These are phyloP conservation scores for Parnassius smintheus DNA, from an alignment of 2,888 invertebrate genomes.

Conservation along the genomic window DNA sequence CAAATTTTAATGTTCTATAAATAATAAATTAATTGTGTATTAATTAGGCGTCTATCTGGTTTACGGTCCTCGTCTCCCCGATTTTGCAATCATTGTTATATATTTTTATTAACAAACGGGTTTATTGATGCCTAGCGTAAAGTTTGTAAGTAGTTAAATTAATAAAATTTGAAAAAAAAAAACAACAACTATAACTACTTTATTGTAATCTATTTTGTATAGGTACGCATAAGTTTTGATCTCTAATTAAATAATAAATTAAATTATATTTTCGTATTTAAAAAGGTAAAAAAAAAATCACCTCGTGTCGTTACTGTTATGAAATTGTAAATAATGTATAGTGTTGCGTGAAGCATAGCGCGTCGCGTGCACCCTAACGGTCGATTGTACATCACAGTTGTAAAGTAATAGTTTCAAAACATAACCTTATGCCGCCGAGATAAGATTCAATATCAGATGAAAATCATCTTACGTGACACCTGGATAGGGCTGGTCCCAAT, in stretches of 20 bases:
- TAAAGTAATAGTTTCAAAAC: neutral
- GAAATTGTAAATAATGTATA: slow-evolving; percentile 65
- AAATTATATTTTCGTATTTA: slow-evolving; percentile 75
- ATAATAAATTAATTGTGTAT: slow-evolving; percentile 1
- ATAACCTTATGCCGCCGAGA: no score
- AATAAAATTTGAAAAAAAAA: slow-evolving; percentile 19
- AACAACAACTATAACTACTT: slow-evolving; percentile 28
- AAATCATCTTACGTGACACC: no score
- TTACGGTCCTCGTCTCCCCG: slow-evolving; percentile 11
- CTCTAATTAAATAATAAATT: slow-evolving; percentile 66
- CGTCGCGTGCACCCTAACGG: slow-evolving; percentile 40
- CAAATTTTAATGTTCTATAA: neutral
- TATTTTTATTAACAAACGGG: slow-evolving; percentile 48
- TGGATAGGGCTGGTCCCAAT: no score
- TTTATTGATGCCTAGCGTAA: slow-evolving; percentile 52
- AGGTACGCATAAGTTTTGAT: slow-evolving; percentile 55
- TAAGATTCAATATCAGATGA: no score
- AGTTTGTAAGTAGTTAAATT: slow-evolving; percentile 32
- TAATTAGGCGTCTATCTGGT: slow-evolving; percentile 6
- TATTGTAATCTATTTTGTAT: slow-evolving; percentile 32
- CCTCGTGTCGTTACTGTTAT: slow-evolving; percentile 56
- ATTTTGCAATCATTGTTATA: slow-evolving; percentile 37
- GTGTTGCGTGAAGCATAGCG: slow-evolving; percentile 61
- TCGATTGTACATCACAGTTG: slow-evolving; percentile 1
- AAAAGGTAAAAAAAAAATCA: slow-evolving; percentile 41